Evolutionary conservation across 2,797 vertebrate genomes (phyloP).

Genomic region (Urocyon cinereoargenteus): DNA sequence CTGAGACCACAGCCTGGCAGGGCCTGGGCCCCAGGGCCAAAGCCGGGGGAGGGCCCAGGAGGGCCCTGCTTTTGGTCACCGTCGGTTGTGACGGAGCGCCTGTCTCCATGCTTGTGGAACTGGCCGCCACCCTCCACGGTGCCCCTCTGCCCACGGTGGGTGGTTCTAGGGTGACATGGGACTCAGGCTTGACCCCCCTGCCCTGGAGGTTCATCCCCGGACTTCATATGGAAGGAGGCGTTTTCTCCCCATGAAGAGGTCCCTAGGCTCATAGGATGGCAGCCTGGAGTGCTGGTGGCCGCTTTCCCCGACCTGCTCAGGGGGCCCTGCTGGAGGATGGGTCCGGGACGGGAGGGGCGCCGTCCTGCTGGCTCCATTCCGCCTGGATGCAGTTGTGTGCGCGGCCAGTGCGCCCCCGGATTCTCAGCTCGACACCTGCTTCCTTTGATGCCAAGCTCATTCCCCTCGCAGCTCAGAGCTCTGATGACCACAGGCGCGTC

Average conservation of each 20-base stretch:
- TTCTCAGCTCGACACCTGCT: background rate
- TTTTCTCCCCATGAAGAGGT: background rate
- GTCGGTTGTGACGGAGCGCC: rapidly evolving
- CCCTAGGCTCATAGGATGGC: too few relatives aligned
- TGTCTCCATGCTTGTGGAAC: rapidly evolving
- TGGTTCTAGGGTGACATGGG: background rate
- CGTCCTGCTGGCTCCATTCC: rapidly evolving
- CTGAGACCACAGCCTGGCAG: background rate
- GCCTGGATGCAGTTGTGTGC: rapidly evolving
- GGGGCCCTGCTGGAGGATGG: background rate
- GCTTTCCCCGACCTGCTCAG: rapidly evolving
- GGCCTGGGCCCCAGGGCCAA: background rate
- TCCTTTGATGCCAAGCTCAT: background rate
- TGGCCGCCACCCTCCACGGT: rapidly evolving
- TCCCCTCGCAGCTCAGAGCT: background rate
- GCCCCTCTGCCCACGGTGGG: background rate
- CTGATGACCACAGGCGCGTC: background rate
- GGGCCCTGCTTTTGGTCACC: rapidly evolving
- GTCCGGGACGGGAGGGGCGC: background rate
- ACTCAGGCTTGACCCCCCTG: background rate
- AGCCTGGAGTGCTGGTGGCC: background rate
- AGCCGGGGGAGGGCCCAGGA: background rate
- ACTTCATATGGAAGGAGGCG: background rate
- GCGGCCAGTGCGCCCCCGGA: too few relatives aligned
- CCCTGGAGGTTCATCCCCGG: background rate